Conservation (phyloP, 2,113 vertebrate genomes). For the Corapipo altera region DNA sequence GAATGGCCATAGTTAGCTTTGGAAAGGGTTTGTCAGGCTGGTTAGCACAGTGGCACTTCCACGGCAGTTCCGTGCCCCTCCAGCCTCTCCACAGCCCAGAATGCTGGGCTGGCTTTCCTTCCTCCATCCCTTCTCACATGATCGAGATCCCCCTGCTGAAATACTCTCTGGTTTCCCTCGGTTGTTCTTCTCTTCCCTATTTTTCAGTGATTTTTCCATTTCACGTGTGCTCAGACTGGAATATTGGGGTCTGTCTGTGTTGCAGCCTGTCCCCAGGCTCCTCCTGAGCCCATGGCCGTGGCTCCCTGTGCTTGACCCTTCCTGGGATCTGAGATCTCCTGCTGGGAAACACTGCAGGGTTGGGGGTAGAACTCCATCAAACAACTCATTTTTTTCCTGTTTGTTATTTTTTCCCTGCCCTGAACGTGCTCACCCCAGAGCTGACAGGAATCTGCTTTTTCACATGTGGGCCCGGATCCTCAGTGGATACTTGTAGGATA, state of each 20-base stretch:
- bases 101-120: neutral
- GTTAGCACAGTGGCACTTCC: neutral
- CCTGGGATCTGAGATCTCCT: neutral
- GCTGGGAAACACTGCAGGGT: neutral
- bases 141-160: neutral
- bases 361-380: neutral
- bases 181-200: neutral
- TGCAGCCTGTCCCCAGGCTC: neutral
- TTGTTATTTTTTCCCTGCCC: neutral
- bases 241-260: neutral
- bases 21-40: neutral
- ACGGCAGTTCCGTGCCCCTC: neutral
- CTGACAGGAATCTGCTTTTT: neutral
- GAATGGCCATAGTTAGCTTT: neutral
- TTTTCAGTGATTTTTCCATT: neutral
- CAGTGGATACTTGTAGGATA: neutral
- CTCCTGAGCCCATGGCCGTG: neutral
- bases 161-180: neutral
- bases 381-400: neutral
- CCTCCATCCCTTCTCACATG: accelerated
- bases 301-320: accelerated
- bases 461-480: neutral
- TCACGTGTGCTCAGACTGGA: neutral
- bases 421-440: neutral
- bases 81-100: neutral